Evolutionary conservation across 2,113 vertebrate genomes (phyloP).

Genomic region (Tonatia bakeri): DNA sequence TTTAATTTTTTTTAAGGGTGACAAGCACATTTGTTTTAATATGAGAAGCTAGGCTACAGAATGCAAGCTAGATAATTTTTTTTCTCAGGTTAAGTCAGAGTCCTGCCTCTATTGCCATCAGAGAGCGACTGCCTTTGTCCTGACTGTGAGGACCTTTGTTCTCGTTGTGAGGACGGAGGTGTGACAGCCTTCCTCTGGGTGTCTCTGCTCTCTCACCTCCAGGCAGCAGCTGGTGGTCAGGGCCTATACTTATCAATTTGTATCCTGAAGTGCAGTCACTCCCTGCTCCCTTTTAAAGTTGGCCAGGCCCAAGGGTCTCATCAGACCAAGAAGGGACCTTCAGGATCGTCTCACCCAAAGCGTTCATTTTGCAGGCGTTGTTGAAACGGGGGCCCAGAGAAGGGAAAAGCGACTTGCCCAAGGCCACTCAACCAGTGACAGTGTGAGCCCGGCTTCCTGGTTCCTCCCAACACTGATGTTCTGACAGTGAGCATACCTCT

Average conservation of each 20-base stretch:
- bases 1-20: not conserved
- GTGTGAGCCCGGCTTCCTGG: not conserved
- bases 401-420: not conserved
- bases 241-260: not conserved
- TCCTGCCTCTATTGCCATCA: not conserved
- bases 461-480: not conserved
- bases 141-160: fast-evolving
- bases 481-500: not conserved
- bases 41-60: not conserved
- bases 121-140: not conserved
- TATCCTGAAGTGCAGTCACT: not conserved
- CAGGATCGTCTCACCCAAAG: not conserved
- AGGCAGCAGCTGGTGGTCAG: not conserved
- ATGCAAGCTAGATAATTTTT: not conserved
- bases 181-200: not conserved
- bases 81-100: not conserved
- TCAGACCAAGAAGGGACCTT: not conserved
- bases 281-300: not conserved
- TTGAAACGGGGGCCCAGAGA: not conserved
- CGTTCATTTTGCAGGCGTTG: not conserved
- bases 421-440: not conserved
- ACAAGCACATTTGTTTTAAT: conserved; percentile 3
- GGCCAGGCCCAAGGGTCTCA: not conserved
- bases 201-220: not conserved
- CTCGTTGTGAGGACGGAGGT: not conserved